phyloP scores from a whole-genome alignment of 2,888 invertebrate genomes.

The Phrixothrix hirtus region DNA sequence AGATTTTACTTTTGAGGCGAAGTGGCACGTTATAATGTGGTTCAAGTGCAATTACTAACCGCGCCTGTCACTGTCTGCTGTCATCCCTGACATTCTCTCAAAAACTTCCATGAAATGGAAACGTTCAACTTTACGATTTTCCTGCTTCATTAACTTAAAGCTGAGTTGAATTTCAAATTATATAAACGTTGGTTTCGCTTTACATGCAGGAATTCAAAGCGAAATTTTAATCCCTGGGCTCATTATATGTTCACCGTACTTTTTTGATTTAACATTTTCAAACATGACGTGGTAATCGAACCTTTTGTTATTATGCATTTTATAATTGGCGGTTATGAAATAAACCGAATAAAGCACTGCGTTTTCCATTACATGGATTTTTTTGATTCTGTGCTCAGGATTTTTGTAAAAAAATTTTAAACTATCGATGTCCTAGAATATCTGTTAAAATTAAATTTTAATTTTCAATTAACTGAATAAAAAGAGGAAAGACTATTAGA shows the following conservation, averaged over 20 bases:
- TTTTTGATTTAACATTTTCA: slow-evolving; percentile 16
- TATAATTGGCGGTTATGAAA: slow-evolving; percentile 2
- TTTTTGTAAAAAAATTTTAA: too few relatives aligned
- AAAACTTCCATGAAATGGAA: slow-evolving; percentile 42
- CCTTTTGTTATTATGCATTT: neutral
- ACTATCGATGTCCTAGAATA: neutral
- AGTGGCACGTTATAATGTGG: slow-evolving; percentile 31
- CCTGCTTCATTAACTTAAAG: slow-evolving; percentile 42
- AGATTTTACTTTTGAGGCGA: slow-evolving; percentile 17
- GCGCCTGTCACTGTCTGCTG: slow-evolving; percentile 42
- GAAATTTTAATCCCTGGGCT: slow-evolving; percentile 31
- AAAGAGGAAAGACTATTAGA: slow-evolving; percentile 20
- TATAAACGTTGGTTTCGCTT: slow-evolving; percentile 30
- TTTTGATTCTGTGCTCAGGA: too few relatives aligned
- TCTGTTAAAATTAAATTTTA: slow-evolving; percentile 10
- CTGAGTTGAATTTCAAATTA: slow-evolving; percentile 40
- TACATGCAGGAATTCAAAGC: slow-evolving; percentile 33
- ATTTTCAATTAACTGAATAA: slow-evolving; percentile 24
- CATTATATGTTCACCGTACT: slow-evolving; percentile 24
- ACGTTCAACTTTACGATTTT: slow-evolving; percentile 41
- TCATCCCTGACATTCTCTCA: slow-evolving; percentile 40
- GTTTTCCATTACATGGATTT: too few relatives aligned
- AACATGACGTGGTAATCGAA: neutral
- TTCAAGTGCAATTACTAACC: slow-evolving; percentile 44
- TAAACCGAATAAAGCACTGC: slow-evolving; percentile 1